Conservation (phyloP, 2,797 vertebrate genomes). For the Platyrinchus mystaceus region DNA sequence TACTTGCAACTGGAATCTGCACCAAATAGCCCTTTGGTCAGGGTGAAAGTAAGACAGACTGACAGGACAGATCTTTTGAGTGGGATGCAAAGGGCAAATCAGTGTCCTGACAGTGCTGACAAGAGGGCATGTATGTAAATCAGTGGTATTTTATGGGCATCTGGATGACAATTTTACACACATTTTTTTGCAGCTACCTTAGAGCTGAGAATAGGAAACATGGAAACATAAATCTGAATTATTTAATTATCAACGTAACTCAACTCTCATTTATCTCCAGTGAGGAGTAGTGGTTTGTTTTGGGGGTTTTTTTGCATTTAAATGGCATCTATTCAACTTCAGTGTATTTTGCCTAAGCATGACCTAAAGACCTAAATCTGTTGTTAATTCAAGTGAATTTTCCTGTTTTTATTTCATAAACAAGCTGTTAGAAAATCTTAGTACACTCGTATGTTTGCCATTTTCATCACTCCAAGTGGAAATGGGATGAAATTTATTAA, state of each 20-base stretch:
- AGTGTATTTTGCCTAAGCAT: neutral
- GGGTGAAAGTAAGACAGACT: neutral
- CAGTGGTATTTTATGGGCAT: neutral
- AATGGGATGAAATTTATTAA: neutral
- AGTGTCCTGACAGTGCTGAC: fast-evolving
- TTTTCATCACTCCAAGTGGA: neutral
- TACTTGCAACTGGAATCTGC: neutral
- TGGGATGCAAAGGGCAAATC: neutral
- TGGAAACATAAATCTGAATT: neutral
- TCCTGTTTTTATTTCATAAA: neutral
- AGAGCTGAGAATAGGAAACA: neutral
- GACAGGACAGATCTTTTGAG: neutral
- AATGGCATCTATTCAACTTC: neutral
- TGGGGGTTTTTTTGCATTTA: neutral
- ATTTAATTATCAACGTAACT: neutral
- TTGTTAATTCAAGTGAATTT: neutral
- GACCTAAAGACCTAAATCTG: neutral
- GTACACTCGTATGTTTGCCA: neutral
- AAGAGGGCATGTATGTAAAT: neutral
- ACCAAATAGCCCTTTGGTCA: fast-evolving
- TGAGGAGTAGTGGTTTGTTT: neutral
- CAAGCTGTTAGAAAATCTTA: neutral
- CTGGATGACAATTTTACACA: neutral
- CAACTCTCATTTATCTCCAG: neutral
- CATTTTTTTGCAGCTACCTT: neutral